Conservation (phyloP, 2,888 invertebrate species). For the Incurvaria masculella region DNA sequence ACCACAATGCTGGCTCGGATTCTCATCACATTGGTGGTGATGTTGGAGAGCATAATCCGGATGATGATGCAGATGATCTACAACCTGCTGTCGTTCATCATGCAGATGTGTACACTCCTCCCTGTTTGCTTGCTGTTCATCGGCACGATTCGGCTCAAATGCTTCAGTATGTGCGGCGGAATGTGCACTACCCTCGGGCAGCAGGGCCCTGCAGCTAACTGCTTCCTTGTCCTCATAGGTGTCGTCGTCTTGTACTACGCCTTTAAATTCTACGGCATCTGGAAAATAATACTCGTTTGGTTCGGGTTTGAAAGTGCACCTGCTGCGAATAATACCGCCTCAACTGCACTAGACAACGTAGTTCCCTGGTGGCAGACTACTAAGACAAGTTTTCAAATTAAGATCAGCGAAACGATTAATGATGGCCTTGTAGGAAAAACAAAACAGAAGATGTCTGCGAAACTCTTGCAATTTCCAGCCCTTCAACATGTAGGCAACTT, state of each 20-base stretch:
- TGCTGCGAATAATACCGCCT: no score
- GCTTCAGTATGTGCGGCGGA: background rate
- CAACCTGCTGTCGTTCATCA: background rate
- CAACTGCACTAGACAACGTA: no score
- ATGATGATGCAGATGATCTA: background rate
- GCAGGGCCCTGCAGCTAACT: background rate
- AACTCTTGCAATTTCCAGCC: no score
- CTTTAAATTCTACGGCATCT: background rate
- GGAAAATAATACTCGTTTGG: background rate
- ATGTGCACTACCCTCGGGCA: background rate
- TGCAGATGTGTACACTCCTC: background rate
- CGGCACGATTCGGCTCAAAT: background rate
- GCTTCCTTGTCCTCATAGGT: background rate
- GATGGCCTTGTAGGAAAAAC: no score
- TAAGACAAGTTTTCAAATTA: no score
- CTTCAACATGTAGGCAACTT: no score
- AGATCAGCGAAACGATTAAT: no score
- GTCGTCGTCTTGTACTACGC: background rate
- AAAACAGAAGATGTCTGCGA: no score
- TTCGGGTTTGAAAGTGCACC: background rate
- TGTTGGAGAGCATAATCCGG: background rate
- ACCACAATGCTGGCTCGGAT: background rate
- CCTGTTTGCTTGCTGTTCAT: background rate
- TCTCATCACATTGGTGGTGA: background rate
- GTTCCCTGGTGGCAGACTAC: background rate